Percentiles rank a stretch among this genome's conserved stretches.
Evolutionary conservation across 2,797 vertebrate species (phyloP).

Genomic region (Pseudochaenichthys georgianus): DNA sequence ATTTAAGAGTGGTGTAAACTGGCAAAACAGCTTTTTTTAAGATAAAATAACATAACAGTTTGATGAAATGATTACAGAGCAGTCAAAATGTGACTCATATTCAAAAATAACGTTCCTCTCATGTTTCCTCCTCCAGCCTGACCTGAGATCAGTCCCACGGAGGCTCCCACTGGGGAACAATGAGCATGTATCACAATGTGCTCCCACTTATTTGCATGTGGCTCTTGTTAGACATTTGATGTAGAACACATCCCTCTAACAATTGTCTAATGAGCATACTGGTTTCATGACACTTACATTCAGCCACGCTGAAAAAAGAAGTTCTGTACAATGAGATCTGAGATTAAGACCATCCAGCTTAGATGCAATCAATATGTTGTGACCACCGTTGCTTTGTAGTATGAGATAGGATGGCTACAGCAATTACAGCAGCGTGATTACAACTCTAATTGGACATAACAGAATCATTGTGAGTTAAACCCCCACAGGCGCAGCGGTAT

Average conservation of each 20-base stretch:
- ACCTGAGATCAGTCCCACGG: conserved; percentile 33
- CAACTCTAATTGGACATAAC: conserved; percentile 81
- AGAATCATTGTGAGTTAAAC: conserved; percentile 76
- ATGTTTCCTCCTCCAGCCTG: conserved; percentile 30
- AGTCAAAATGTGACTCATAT: conserved; percentile 23
- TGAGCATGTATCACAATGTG: conserved; percentile 57
- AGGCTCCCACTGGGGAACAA: conserved; percentile 45
- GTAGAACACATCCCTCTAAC: conserved; percentile 45
- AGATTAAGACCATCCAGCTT: conserved; percentile 63
- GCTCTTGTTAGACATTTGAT: conserved; percentile 50
- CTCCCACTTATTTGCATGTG: conserved; percentile 64
- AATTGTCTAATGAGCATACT: conserved; percentile 57
- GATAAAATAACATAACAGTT: not conserved
- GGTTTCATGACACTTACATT: conserved; percentile 58
- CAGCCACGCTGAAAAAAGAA: conserved; percentile 49
- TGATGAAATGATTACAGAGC: conserved; percentile 16
- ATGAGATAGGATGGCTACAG: conserved; percentile 69
- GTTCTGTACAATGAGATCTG: conserved; percentile 60
- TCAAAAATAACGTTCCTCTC: conserved; percentile 25
- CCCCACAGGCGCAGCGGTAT: conserved; percentile 55
- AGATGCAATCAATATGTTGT: conserved; percentile 78
- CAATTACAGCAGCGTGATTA: conserved; percentile 78
- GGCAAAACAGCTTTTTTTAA: not conserved
- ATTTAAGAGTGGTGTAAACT: not conserved
- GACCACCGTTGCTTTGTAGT: conserved; percentile 70